phyloP scores from a whole-genome alignment of 2,113 vertebrate genomes.

The Oryzias melastigma region DNA sequence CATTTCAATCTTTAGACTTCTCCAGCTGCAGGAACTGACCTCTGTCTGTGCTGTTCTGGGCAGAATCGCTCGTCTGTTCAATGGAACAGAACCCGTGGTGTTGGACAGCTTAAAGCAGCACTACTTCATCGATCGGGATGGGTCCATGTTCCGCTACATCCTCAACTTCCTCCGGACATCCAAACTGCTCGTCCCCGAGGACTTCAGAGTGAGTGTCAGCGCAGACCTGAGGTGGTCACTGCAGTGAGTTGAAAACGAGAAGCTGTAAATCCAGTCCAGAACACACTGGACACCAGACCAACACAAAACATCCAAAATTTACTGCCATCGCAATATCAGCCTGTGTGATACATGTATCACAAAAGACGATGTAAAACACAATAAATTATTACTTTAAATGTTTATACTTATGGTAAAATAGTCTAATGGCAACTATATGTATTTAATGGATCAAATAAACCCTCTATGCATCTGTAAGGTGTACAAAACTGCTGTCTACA shows the following conservation, averaged over 20 bases:
- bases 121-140: conserved; percentile 98
- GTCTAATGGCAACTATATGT: no score
- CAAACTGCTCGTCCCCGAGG: conserved; percentile 92
- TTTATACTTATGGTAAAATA: no score
- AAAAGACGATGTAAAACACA: no score
- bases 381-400: no score
- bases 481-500: no score
- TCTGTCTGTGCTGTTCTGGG: conserved; percentile 24
- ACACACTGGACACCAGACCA: no score
- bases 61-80: conserved; percentile 95
- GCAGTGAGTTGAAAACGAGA: not conserved
- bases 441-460: no score
- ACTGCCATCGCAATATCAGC: no score
- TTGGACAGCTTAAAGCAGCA: conserved; percentile 96
- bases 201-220: conserved; percentile 88
- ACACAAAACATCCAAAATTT: no score
- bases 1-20: not conserved
- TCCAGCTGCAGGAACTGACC: not conserved
- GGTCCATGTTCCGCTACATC: conserved; percentile 95
- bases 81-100: conserved; percentile 95
- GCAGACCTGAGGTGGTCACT: conserved; percentile 9
- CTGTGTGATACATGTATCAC: no score
- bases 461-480: no score
- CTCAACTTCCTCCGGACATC: conserved; percentile 96
- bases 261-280: not conserved